These are phyloP conservation scores for Hemibagrus wyckioides DNA, from an alignment of 2,113 vertebrate genomes.

Conservation along the genomic window DNA sequence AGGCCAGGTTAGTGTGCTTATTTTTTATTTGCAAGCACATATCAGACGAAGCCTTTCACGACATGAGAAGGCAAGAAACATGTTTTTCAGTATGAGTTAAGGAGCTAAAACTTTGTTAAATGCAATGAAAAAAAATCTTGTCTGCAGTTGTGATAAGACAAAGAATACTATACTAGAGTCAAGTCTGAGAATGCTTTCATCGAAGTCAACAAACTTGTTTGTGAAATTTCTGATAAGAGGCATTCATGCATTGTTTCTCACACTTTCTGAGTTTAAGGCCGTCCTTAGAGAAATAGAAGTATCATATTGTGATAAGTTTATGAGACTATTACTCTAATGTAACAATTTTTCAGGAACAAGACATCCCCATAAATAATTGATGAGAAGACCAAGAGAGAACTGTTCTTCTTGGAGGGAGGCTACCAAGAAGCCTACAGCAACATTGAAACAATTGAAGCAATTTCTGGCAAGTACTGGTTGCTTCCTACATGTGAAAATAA, in stretches of 20 bases:
- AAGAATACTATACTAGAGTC: background rate
- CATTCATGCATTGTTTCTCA: background rate
- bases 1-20: constrained; percentile 62
- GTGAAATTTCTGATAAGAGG: background rate
- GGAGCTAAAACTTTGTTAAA: constrained; percentile 50
- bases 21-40: constrained; percentile 62
- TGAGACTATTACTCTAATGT: too few relatives aligned
- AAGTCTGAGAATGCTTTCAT: background rate
- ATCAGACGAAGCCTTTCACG: constrained; percentile 48
- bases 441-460: too few relatives aligned
- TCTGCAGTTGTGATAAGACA: background rate
- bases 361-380: too few relatives aligned
- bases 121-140: background rate
- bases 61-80: constrained; percentile 39
- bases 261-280: background rate
- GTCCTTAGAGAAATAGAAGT: too few relatives aligned
- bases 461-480: too few relatives aligned
- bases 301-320: too few relatives aligned
- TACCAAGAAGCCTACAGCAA: too few relatives aligned
- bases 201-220: background rate
- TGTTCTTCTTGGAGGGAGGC: too few relatives aligned
- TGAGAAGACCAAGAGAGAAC: too few relatives aligned
- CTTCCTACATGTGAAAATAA: too few relatives aligned
- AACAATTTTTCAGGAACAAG: too few relatives aligned
- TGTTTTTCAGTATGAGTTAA: constrained; percentile 61